Percentiles rank a stretch among this genome's conserved stretches.
Evolutionary conservation across 2,113 vertebrate genomes (phyloP).

Genomic region (Rhabdomys dilectus): DNA sequence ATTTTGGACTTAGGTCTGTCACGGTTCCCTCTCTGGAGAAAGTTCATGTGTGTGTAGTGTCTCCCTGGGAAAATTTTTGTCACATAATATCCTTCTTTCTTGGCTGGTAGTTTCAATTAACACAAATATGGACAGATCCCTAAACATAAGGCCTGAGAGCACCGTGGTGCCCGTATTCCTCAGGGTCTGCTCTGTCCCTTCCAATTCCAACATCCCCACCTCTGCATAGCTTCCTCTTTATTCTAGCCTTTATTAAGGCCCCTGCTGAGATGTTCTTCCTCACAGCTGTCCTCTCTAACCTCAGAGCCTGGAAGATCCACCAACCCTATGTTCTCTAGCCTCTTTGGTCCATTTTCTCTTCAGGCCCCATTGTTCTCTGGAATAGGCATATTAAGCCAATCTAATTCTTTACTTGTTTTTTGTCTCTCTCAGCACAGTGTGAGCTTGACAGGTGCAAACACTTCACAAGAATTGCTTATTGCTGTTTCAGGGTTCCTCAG

Average conservation of each 20-base stretch:
- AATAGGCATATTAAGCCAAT: rapidly evolving
- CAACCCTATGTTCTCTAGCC: not conserved
- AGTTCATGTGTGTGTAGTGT: not conserved
- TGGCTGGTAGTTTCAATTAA: not conserved
- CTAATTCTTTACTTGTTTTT: not conserved
- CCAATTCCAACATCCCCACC: not conserved
- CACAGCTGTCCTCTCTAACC: not conserved
- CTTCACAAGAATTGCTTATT: not conserved
- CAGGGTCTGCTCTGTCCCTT: not conserved
- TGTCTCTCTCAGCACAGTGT: rapidly evolving
- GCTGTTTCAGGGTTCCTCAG: not conserved
- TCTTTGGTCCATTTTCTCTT: not conserved
- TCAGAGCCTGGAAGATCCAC: too few relatives aligned
- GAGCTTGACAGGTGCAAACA: too few relatives aligned
- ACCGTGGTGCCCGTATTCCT: not conserved
- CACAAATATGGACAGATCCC: not conserved
- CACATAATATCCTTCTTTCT: not conserved
- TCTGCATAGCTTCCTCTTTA: not conserved
- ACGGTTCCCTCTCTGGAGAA: not conserved
- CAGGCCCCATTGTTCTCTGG: not conserved
- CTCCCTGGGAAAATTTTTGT: not conserved
- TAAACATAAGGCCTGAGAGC: not conserved
- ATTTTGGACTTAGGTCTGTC: not conserved
- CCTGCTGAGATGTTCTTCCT: not conserved
- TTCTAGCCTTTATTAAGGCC: not conserved